These are phyloP conservation scores for Trinectes maculatus DNA, from an alignment of 2,113 vertebrate genomes.

Conservation along the genomic window DNA sequence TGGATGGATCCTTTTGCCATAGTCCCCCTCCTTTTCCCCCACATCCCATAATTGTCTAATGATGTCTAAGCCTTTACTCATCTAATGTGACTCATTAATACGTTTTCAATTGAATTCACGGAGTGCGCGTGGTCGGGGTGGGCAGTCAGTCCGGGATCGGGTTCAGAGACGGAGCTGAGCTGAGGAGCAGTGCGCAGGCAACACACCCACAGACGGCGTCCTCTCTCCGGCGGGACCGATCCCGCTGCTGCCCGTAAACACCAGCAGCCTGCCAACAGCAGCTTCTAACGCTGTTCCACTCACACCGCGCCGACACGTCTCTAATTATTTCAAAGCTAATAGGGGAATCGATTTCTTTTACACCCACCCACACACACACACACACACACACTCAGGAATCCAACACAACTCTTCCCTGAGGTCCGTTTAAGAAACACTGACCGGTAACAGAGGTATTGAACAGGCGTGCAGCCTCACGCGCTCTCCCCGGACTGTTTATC, in stretches of 20 bases:
- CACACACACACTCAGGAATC: constrained; percentile 30
- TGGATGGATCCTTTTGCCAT: constrained; percentile 8
- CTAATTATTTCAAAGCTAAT: constrained; percentile 78
- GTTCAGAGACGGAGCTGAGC: constrained; percentile 6
- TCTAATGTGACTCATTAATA: constrained; percentile 47
- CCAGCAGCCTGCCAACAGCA: constrained; percentile 71
- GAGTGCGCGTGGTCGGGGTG: constrained; percentile 17
- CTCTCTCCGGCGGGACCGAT: constrained; percentile 33
- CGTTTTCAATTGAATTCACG: constrained; percentile 50
- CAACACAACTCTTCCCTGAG: constrained; percentile 64
- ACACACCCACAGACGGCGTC: constrained; percentile 72
- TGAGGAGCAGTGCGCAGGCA: constrained; percentile 65
- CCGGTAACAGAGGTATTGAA: too few relatives aligned
- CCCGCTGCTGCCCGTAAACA: constrained; percentile 67
- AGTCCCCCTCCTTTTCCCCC: neutral
- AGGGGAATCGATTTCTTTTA: constrained; percentile 61
- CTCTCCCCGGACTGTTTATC: constrained; percentile 22
- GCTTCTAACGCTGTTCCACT: constrained; percentile 70
- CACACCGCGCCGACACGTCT: constrained; percentile 61
- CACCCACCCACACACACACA: constrained; percentile 1
- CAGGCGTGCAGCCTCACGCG: neutral
- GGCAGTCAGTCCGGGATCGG: too few relatives aligned
- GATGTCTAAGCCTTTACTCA: constrained; percentile 11
- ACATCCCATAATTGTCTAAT: constrained; percentile 18
- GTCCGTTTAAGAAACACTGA: constrained; percentile 56